Evolutionary conservation across 2,113 vertebrate genomes (phyloP).

Genomic region (Pitta sordida): DNA sequence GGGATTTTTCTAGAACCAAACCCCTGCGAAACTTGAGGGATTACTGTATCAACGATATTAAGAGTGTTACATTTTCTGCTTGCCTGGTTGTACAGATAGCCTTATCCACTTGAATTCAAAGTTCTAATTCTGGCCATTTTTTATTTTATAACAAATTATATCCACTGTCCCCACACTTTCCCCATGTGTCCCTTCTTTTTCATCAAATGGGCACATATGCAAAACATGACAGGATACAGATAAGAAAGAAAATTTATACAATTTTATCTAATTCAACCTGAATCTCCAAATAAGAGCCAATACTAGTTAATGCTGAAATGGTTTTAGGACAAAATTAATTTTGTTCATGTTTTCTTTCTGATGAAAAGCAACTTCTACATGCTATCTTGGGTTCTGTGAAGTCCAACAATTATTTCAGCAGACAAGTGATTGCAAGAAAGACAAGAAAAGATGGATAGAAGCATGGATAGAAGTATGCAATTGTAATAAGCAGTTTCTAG

Average conservation of each 20-base stretch:
- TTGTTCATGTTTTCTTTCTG: background rate
- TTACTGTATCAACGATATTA: too few species aligned
- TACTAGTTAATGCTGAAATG: background rate
- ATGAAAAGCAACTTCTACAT: background rate
- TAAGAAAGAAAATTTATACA: background rate
- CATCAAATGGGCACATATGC: background rate
- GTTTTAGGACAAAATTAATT: background rate
- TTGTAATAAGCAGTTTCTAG: background rate
- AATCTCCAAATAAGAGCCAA: background rate
- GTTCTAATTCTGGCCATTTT: background rate
- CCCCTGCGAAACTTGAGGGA: too few species aligned
- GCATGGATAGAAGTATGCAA: background rate
- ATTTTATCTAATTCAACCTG: background rate
- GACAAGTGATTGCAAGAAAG: background rate
- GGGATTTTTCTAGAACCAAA: too few species aligned
- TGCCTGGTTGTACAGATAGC: background rate
- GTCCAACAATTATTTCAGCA: background rate
- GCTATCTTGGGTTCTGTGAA: background rate
- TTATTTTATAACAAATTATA: background rate
- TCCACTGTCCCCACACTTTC: background rate
- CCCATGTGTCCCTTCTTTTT: fast-evolving
- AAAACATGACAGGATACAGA: background rate
- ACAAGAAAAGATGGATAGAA: background rate
- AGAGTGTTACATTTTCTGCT: background rate
- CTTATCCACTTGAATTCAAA: background rate